Evolutionary conservation across 2,113 vertebrate genomes (phyloP).

Genomic region (Haplochromis vanheusdeni): DNA sequence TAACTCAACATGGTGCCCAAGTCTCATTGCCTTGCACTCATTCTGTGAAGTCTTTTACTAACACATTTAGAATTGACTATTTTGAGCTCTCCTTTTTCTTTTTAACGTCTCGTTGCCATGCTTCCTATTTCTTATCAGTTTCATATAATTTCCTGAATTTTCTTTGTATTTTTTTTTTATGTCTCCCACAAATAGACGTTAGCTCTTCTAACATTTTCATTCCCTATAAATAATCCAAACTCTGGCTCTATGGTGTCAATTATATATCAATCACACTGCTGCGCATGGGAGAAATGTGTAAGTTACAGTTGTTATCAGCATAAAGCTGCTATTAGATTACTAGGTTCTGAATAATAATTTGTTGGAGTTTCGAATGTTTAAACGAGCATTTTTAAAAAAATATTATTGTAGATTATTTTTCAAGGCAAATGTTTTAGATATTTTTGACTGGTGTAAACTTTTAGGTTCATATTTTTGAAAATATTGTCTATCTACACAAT

Average conservation of each 20-base stretch:
- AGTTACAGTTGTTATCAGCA: neutral
- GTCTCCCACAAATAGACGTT: neutral
- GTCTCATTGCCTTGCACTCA: conserved; percentile 36
- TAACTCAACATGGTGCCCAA: conserved; percentile 48
- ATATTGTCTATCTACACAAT: neutral
- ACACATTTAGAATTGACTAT: conserved; percentile 15
- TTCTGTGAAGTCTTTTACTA: conserved; percentile 19
- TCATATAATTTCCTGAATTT: neutral
- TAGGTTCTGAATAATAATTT: neutral
- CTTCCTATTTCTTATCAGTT: neutral
- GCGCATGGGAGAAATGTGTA: neutral
- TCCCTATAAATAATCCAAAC: neutral
- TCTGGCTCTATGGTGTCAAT: neutral
- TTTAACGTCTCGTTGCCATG: neutral
- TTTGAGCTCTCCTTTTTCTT: neutral
- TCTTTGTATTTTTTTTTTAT: neutral
- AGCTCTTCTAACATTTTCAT: neutral
- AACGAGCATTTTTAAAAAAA: neutral
- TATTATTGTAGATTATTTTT: neutral
- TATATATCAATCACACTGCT: neutral
- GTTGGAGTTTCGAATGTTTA: neutral
- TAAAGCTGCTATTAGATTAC: neutral
- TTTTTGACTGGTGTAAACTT: neutral
- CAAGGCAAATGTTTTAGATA: neutral
- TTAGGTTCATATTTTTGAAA: neutral